Percentiles rank a stretch among this genome's conserved stretches.
phyloP scores from a whole-genome alignment of 2,797 vertebrate species.

The Simalia tracyae region DNA sequence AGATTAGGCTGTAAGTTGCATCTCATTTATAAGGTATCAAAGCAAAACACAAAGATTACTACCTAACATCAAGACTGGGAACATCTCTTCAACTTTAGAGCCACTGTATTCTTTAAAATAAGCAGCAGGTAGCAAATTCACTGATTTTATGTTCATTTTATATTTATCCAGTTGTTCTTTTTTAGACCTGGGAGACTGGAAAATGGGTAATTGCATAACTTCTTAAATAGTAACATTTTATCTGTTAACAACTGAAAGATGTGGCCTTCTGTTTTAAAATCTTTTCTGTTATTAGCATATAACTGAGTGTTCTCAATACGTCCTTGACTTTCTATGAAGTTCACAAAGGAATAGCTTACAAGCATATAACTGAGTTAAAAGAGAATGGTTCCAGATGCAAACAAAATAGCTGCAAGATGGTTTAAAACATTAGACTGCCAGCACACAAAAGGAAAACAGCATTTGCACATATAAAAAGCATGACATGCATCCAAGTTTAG shows the following conservation, averaged over 20 bases:
- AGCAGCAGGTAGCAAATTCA: neutral
- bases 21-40: neutral
- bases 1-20: neutral
- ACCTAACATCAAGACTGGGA: neutral
- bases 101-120: neutral
- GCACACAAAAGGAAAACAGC: constrained; percentile 46
- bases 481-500: constrained; percentile 34
- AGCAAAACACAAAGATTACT: neutral
- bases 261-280: neutral
- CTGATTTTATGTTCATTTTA: neutral
- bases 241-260: neutral
- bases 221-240: neutral
- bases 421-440: constrained; percentile 29
- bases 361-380: constrained; percentile 43
- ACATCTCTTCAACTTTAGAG: neutral
- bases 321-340: constrained; percentile 7
- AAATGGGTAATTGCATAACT: neutral
- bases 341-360: constrained; percentile 34
- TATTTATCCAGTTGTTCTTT: neutral
- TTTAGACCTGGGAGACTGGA: neutral
- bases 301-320: neutral
- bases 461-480: constrained; percentile 31
- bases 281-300: neutral
- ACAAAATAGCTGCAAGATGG: constrained; percentile 43
- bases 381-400: constrained; percentile 41